A percentile compares a stretch with the other conserved stretches of the same genome.
phyloP scores from a whole-genome alignment of 92 coral and sea anemone genomes.

The Epizoanthus illoricatus region DNA sequence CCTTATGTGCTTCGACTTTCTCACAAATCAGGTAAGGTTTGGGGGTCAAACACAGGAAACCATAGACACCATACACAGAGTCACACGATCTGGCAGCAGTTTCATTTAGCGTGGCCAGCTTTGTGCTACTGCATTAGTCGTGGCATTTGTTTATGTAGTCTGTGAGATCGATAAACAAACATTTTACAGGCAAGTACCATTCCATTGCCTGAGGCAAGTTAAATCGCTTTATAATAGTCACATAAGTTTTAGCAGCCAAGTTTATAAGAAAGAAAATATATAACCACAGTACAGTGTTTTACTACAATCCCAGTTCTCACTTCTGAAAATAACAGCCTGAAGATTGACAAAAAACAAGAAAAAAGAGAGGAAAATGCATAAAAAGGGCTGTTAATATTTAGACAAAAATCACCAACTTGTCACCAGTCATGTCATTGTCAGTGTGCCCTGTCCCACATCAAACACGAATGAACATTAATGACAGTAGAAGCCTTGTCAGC shows the following conservation, averaged over 20 bases:
- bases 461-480: no score
- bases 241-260: background rate
- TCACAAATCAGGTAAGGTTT: constrained; percentile 78
- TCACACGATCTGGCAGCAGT: background rate
- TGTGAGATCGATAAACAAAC: background rate
- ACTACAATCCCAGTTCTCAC: no score
- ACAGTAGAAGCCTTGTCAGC: no score
- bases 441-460: no score
- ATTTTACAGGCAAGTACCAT: background rate
- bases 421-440: no score
- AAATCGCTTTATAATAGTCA: background rate
- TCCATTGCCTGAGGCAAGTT: background rate
- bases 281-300: no score
- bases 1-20: constrained; percentile 88
- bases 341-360: no score
- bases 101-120: background rate
- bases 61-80: background rate
- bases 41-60: background rate
- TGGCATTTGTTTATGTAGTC: background rate
- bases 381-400: no score
- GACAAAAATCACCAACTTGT: no score
- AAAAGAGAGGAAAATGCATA: no score
- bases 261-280: no score
- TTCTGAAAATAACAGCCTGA: no score
- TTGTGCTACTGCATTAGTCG: background rate